These are phyloP conservation scores for Zophobas atratus DNA, from an alignment of 1,140 invertebrate genomes.

Conservation along the genomic window DNA sequence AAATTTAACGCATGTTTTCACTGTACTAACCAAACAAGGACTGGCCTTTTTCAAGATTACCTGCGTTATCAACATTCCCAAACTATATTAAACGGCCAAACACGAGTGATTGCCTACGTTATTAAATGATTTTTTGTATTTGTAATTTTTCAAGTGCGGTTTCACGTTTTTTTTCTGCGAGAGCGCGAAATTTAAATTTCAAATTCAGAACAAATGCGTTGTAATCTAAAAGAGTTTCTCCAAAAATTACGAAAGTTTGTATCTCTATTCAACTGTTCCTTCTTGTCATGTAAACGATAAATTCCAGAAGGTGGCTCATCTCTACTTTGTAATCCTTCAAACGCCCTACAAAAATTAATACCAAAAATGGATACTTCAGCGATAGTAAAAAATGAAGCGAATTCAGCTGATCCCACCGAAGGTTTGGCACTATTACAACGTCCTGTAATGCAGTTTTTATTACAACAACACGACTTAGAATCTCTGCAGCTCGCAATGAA, in stretches of 20 bases:
- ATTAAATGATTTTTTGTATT: not conserved
- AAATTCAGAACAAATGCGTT: not conserved
- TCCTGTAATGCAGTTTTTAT: constrained; percentile 88
- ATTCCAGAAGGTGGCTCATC: constrained; percentile 79
- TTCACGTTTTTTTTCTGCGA: not conserved
- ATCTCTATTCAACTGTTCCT: constrained; percentile 36
- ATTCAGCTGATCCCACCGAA: constrained; percentile 62
- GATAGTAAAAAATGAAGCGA: constrained; percentile 52
- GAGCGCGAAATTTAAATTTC: no score
- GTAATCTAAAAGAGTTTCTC: constrained; percentile 11
- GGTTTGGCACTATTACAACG: constrained; percentile 71
- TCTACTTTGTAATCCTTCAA: constrained; percentile 86
- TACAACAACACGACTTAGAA: constrained; percentile 89
- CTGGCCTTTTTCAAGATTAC: no score
- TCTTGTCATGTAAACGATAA: not conserved
- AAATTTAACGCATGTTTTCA: no score
- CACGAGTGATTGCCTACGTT: no score
- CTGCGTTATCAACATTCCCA: no score
- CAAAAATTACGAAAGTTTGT: constrained; percentile 8
- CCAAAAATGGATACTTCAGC: constrained; percentile 74
- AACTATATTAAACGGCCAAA: no score
- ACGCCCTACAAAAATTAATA: constrained; percentile 81
- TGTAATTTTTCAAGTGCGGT: not conserved
- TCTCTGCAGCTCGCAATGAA: constrained; percentile 87
- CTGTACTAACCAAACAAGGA: no score